Evolutionary conservation across 2,113 vertebrate genomes (phyloP).

Genomic region (Phyllostomus hastatus): DNA sequence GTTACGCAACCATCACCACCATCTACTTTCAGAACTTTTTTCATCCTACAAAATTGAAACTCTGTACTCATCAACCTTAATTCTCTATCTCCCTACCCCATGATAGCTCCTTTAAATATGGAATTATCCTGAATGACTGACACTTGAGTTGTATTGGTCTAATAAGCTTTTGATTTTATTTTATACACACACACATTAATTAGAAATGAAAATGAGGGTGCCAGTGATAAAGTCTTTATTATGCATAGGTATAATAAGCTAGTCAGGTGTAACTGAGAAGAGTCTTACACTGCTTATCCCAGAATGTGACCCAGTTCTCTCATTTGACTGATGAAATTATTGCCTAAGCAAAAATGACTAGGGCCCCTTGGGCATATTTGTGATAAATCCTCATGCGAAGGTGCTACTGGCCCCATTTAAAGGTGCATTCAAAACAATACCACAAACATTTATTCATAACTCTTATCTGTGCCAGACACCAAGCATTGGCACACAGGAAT

Average conservation of each 20-base stretch:
- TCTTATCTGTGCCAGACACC: background rate
- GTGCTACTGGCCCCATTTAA: background rate
- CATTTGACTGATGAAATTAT: constrained; percentile 68
- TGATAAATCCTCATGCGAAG: constrained; percentile 41
- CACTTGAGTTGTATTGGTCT: background rate
- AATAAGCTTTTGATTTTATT: constrained; percentile 2
- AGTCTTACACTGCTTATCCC: constrained; percentile 19
- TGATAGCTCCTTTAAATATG: background rate
- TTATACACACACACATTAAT: background rate
- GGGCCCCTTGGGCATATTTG: background rate
- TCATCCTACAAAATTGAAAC: background rate
- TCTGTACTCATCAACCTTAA: background rate
- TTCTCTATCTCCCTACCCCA: background rate
- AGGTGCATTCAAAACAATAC: constrained; percentile 17
- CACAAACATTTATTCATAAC: background rate
- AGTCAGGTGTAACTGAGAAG: constrained; percentile 18
- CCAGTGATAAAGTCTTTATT: background rate
- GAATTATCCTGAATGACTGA: background rate
- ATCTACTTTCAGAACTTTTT: background rate
- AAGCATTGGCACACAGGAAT: background rate
- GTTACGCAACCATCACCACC: no score
- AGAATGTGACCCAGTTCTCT: constrained; percentile 64
- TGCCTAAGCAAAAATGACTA: constrained; percentile 60
- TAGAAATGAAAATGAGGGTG: background rate
- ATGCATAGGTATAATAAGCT: background rate